Evolutionary conservation across 92 coral and sea anemone species (phyloP).

Genomic region (Scolanthus callimorphus): DNA sequence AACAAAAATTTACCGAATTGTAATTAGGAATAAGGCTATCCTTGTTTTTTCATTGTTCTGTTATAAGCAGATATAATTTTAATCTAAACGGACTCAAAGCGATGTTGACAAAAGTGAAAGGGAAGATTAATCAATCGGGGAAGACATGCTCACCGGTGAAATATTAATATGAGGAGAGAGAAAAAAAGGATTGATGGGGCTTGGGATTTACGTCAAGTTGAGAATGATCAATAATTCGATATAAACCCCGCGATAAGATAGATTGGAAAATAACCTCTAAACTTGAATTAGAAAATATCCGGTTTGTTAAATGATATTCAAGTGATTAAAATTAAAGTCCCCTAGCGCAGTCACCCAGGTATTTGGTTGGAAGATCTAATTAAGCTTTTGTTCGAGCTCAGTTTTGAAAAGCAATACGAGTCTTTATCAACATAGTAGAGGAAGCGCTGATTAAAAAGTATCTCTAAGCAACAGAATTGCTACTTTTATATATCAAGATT

Average conservation of each 20-base stretch:
- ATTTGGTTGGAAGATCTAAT: conserved; percentile 12
- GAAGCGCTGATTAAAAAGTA: conserved; percentile 38
- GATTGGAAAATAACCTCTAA: background rate
- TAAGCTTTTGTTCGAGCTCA: conserved; percentile 14
- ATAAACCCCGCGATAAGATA: background rate
- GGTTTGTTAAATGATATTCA: conserved; percentile 5
- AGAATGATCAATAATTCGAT: background rate
- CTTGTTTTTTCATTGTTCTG: conserved; percentile 17
- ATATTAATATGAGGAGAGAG: too few species aligned
- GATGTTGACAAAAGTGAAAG: conserved; percentile 18
- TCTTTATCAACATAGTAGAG: conserved; percentile 19
- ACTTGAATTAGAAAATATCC: background rate
- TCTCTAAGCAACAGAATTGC: conserved; percentile 20
- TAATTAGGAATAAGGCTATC: conserved; percentile 10
- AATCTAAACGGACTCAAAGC: conserved; percentile 11
- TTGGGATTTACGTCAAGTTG: background rate
- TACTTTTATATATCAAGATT: conserved; percentile 37
- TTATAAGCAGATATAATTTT: conserved; percentile 31
- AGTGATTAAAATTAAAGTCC: conserved; percentile 3
- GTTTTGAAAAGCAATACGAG: conserved; percentile 18
- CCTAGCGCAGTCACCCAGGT: background rate
- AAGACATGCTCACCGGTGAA: conserved; percentile 5
- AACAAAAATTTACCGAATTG: background rate
- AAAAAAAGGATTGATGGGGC: too few species aligned
- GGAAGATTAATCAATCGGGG: conserved; percentile 26